A percentile compares a stretch with the other conserved stretches of the same genome.
Evolutionary conservation across 2,113 vertebrate species (phyloP).

Genomic region (Psettodes erumei): DNA sequence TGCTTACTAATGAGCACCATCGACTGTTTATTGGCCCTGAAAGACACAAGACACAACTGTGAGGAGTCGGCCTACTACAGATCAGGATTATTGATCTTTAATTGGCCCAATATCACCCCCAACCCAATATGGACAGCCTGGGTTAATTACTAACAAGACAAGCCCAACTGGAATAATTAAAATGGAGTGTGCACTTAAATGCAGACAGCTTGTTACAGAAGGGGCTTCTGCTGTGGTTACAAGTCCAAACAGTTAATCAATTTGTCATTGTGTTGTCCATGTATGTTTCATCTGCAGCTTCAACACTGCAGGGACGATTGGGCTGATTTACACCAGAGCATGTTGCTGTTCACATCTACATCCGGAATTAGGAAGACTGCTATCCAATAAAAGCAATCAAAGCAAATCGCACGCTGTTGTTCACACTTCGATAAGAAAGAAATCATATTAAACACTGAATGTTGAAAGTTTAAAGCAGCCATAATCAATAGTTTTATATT

Average conservation of each 20-base stretch:
- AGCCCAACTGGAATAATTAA: slow-evolving; percentile 53
- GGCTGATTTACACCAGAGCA: neutral
- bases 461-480: neutral
- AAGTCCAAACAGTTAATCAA: slow-evolving; percentile 29
- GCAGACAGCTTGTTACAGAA: slow-evolving; percentile 27
- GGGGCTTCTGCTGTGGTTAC: slow-evolving; percentile 16
- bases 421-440: neutral
- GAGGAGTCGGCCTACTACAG: slow-evolving; percentile 42
- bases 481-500: neutral
- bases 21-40: slow-evolving; percentile 46
- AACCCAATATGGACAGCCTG: slow-evolving; percentile 37
- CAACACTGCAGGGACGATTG: slow-evolving; percentile 16
- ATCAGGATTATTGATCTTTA: slow-evolving; percentile 70
- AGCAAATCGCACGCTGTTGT: neutral
- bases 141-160: slow-evolving; percentile 70
- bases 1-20: slow-evolving; percentile 65
- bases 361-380: neutral
- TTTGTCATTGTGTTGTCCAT: slow-evolving; percentile 29
- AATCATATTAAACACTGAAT: neutral
- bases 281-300: slow-evolving; percentile 1
- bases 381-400: neutral
- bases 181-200: slow-evolving; percentile 31
- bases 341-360: neutral
- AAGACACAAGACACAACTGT: slow-evolving; percentile 39
- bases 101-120: slow-evolving; percentile 65